phyloP scores from a whole-genome alignment of 2,113 vertebrate genomes.

The Salvelinus sp. region DNA sequence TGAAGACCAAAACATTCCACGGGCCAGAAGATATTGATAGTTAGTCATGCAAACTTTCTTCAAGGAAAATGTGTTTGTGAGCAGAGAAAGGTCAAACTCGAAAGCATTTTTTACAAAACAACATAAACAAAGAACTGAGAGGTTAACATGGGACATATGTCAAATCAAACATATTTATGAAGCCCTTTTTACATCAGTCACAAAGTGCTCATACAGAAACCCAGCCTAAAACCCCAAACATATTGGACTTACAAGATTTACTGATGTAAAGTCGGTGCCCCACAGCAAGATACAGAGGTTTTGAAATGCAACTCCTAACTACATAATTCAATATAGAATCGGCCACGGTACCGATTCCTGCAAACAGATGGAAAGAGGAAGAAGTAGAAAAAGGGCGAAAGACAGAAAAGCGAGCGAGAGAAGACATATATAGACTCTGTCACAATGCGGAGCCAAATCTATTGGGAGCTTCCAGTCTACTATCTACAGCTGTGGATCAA shows the following conservation, averaged over 20 bases:
- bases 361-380: neutral
- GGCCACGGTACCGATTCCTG: neutral
- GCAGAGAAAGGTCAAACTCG: neutral
- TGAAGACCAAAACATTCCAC: neutral
- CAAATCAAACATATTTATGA: neutral
- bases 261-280: neutral
- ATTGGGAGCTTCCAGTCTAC: neutral
- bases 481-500: neutral
- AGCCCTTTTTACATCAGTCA: neutral
- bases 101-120: neutral
- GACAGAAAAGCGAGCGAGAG: too few species aligned
- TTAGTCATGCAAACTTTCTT: neutral
- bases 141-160: too few species aligned
- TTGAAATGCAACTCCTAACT: neutral
- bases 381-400: too few species aligned
- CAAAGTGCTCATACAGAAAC: neutral
- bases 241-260: neutral
- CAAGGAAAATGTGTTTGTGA: neutral
- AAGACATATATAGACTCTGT: neutral
- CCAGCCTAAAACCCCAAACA: neutral
- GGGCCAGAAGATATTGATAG: neutral
- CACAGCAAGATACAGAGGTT: neutral
- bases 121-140: neutral
- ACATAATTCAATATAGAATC: neutral
- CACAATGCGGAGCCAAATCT: neutral